A percentile compares a stretch with the other conserved stretches of the same genome.
Evolutionary conservation across 1,140 invertebrate genomes (phyloP).

Genomic region (Campoletis sonorensis): DNA sequence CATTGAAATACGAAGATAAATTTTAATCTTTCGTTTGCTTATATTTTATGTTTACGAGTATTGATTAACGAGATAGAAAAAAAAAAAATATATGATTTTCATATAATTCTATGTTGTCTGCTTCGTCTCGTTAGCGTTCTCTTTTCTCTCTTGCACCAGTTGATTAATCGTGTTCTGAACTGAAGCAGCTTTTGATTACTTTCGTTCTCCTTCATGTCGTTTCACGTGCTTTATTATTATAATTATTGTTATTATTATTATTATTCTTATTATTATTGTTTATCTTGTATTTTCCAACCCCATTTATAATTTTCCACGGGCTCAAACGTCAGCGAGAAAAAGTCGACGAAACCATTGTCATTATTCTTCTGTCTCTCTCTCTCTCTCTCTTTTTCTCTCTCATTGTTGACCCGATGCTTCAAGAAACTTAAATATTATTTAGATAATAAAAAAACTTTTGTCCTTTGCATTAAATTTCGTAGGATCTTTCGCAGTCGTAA

Average conservation of each 20-base stretch:
- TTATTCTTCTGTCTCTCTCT: neutral
- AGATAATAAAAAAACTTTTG: neutral
- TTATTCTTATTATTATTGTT: too few relatives aligned
- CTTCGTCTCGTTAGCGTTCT: neutral
- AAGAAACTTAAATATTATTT: conserved; percentile 6
- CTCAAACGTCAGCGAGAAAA: neutral
- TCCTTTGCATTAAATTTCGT: neutral
- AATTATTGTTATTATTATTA: too few relatives aligned
- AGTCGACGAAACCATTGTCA: neutral
- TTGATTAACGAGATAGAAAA: too few relatives aligned
- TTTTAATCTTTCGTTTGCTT: too few relatives aligned
- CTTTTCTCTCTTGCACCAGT: conserved; percentile 10
- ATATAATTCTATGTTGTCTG: neutral
- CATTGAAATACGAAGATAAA: too few relatives aligned
- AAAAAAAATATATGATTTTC: too few relatives aligned
- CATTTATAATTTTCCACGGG: neutral
- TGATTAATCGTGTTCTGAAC: conserved; percentile 1
- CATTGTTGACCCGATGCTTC: neutral
- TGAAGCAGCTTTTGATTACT: neutral
- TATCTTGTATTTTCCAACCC: neutral
- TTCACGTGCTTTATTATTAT: conserved; percentile 11
- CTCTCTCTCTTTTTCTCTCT: neutral
- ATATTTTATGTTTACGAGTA: too few relatives aligned
- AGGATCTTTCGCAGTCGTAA: neutral
- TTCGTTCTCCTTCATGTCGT: neutral